phyloP scores from a whole-genome alignment of 1,140 invertebrate genomes.

The Thaumatotibia leucotreta region DNA sequence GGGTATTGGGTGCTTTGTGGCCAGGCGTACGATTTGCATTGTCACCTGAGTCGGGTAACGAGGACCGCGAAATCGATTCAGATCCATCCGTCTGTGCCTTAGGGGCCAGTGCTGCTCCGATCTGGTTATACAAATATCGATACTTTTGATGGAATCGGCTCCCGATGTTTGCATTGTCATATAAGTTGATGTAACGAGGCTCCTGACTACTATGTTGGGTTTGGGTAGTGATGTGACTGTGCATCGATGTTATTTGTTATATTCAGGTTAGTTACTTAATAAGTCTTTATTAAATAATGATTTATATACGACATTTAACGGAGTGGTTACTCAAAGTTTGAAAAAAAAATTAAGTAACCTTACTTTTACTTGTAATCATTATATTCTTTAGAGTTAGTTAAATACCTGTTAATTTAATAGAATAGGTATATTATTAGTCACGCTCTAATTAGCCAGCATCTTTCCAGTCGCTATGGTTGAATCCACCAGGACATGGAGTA shows the following conservation, averaged over 20 bases:
- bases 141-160: neutral
- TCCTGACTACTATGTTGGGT: neutral
- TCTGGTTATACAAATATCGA: neutral
- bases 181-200: neutral
- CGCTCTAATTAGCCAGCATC: no score
- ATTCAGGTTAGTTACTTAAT: no score
- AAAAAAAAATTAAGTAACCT: no score
- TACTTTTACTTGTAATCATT: no score
- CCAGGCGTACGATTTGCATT: neutral
- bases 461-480: no score
- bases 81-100: neutral
- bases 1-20: neutral
- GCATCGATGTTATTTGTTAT: neutral
- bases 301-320: no score
- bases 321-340: no score
- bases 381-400: no score
- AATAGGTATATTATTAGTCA: no score
- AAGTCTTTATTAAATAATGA: no score
- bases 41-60: neutral
- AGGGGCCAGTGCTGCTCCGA: neutral
- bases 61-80: neutral
- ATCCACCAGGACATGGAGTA: no score
- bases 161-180: neutral
- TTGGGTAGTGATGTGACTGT: neutral
- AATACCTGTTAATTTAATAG: no score